Evolutionary conservation across 2,888 invertebrate species (phyloP), one percentile per base, ranked within the genome.

Genomic region (Leptinotarsa tumamoca): DNA sequence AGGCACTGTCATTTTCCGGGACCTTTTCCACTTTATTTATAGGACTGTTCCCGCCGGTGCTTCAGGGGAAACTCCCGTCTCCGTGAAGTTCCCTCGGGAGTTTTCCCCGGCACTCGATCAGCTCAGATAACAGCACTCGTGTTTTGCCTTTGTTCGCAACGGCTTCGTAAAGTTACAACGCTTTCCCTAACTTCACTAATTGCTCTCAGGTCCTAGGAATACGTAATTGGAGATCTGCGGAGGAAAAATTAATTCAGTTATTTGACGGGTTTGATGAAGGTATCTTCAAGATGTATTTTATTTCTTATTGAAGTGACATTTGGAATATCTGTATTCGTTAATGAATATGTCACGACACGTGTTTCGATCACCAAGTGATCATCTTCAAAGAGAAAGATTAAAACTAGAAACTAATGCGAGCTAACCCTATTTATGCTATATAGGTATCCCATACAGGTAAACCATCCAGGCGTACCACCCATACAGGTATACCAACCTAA

Each of bases 61-160:
- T 54, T 43, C 43, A 23, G 56, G 70, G 50, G 23, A 49, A 58
- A 61, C 70, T 70, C 70, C 58, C 58, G 71, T 23, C 68, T 69
- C 73, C 50, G 67, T 71, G 74, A 69, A 73, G 75, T 76, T 79
- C 80, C 82, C 79, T 66, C 61, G 80, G 80, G 68, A 68, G 54
- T 68, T 78, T 77, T 74, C 75, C 79, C 82, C 76, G 72, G 82
- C 82, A 83, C 83, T 85, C 85, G 85, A 85, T 86, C 85, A 84
- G 84, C 85, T 85, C 85, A 82, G 85, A 86, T 86, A 86, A 86
- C 85, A 82, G 83, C 85, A 84, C 85, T 85, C 85, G 80, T 84
- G 85, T 85, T 84, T 84, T 77, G 84, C 83, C 85, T 86, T 85
- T 85, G 85, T 85, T 67, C 67, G 83, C 52, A 56, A 56, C 49